A percentile compares a stretch with the other conserved stretches of the same genome.
Conservation (phyloP, 2,888 invertebrate genomes). For the Myopa testacea region DNA sequence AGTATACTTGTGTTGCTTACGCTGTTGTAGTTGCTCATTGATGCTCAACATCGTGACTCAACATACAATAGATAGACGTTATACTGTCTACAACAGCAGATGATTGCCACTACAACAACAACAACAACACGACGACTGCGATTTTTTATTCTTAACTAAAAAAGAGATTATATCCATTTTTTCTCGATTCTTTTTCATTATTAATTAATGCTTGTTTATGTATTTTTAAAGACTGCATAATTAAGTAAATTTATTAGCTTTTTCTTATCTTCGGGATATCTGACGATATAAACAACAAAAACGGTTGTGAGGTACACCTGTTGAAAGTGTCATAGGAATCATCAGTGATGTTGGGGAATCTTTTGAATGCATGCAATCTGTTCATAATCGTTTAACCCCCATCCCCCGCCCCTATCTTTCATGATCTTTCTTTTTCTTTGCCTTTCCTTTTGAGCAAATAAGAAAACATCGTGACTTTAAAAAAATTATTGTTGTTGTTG, state of each 20-base stretch:
- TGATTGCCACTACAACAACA: no score
- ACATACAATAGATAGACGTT: no score
- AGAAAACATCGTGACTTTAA: background rate
- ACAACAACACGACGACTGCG: no score
- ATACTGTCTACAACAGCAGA: no score
- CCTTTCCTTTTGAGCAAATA: no score
- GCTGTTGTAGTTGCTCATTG: background rate
- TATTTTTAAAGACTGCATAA: background rate
- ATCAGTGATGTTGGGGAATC: no score
- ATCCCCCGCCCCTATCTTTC: no score
- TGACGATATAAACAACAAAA: background rate
- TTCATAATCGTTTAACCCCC: no score
- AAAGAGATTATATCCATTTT: background rate
- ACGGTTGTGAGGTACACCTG: conserved; percentile 2
- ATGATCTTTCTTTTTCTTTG: no score
- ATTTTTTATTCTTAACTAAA: no score
- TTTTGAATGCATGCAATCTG: no score
- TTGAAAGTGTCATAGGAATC: conserved; percentile 1
- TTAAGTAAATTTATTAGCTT: background rate
- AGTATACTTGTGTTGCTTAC: background rate
- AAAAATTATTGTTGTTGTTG: background rate
- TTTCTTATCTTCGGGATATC: background rate
- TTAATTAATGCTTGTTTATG: background rate
- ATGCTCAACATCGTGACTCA: no score
- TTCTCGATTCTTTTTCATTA: background rate